phyloP scores from a whole-genome alignment of 2,797 vertebrate genomes.

The Phalloptychus januarius region DNA sequence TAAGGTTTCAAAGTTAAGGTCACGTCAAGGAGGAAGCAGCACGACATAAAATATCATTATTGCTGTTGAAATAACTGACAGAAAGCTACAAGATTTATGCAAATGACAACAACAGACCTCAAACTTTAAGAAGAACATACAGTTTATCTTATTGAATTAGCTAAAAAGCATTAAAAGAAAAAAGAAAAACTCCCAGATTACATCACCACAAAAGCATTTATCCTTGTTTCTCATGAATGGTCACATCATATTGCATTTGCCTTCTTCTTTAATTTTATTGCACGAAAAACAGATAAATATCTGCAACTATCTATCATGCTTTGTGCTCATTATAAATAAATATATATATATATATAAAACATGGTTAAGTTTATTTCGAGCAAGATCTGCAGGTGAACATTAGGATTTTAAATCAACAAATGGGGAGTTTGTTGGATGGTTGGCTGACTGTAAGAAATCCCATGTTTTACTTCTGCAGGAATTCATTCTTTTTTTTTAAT shows the following conservation, averaged over 20 bases:
- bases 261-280: neutral
- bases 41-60: conserved; percentile 23
- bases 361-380: neutral
- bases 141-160: neutral
- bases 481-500: neutral
- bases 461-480: neutral
- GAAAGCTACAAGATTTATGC: conserved; percentile 1
- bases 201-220: neutral
- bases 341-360: neutral
- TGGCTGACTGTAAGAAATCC: neutral
- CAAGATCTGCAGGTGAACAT: neutral
- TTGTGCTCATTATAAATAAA: neutral
- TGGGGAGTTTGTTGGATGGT: neutral
- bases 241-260: neutral
- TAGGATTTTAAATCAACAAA: conserved; percentile 5
- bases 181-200: neutral
- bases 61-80: conserved; percentile 19
- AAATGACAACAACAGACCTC: neutral
- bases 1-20: conserved; percentile 34
- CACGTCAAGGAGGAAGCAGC: conserved; percentile 31
- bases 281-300: neutral
- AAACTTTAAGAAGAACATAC: neutral
- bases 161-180: neutral
- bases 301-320: neutral
- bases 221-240: neutral